A percentile compares a stretch with the other conserved stretches of the same genome.
These are phyloP conservation scores for Drosophila meridionalis DNA, from an alignment of 2,888 invertebrate species.

Conservation along the genomic window DNA sequence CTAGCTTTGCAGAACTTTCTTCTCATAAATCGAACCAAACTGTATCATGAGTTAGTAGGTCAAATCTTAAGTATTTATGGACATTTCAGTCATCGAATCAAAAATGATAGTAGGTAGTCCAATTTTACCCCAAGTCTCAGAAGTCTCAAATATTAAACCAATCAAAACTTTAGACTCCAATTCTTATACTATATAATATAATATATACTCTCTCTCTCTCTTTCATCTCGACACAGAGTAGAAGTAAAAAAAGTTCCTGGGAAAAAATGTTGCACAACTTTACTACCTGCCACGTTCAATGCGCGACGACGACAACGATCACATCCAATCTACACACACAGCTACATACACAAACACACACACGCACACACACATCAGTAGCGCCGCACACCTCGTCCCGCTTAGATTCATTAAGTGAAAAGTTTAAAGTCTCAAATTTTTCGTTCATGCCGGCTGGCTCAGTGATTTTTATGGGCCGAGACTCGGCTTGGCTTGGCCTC, in stretches of 20 bases:
- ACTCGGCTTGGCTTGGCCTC: slow-evolving; percentile 39
- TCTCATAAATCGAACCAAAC: too few relatives aligned
- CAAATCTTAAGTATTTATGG: too few relatives aligned
- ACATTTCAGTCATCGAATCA: too few relatives aligned
- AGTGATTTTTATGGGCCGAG: slow-evolving; percentile 65
- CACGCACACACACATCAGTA: background rate
- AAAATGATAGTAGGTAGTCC: too few relatives aligned
- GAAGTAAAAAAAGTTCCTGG: slow-evolving; percentile 66
- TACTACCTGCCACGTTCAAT: slow-evolving; percentile 67
- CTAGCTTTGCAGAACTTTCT: too few relatives aligned
- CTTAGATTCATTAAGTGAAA: slow-evolving; percentile 80
- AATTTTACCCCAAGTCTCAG: background rate
- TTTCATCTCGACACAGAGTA: background rate
- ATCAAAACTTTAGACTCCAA: background rate
- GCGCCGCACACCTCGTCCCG: slow-evolving; percentile 40
- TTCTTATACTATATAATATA: background rate
- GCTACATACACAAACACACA: slow-evolving; percentile 3
- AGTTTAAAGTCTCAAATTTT: slow-evolving; percentile 76
- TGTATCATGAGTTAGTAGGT: too few relatives aligned
- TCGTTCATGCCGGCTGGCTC: slow-evolving; percentile 65
- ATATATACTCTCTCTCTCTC: slow-evolving; percentile 6
- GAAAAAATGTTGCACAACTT: slow-evolving; percentile 79
- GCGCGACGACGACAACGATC: slow-evolving; percentile 44
- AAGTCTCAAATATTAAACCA: background rate
- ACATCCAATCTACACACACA: slow-evolving; percentile 40